A percentile compares a stretch with the other conserved stretches of the same genome.
Evolutionary conservation across 2,797 vertebrate species (phyloP).

Genomic region (Eulemur albifrons): DNA sequence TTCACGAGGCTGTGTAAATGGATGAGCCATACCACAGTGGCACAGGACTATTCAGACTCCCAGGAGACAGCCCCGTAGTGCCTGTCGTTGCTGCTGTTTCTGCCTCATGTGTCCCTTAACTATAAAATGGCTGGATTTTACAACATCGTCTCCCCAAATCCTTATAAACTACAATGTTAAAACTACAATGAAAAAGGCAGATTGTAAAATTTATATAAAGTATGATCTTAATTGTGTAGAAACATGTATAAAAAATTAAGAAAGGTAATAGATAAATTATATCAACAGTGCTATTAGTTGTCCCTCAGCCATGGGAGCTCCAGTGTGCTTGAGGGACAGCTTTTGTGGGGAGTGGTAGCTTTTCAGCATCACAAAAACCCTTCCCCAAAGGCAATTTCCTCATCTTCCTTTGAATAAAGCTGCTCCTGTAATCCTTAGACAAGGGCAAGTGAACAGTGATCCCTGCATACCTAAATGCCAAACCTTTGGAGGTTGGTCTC

Average conservation of each 20-base stretch:
- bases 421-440: not conserved
- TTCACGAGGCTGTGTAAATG: not conserved
- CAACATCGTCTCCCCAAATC: not conserved
- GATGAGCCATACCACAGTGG: not conserved
- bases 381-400: not conserved
- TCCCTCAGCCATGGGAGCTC: not conserved
- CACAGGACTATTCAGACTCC: not conserved
- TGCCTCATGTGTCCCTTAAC: not conserved
- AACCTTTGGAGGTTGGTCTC: not conserved
- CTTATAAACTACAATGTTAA: not conserved
- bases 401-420: not conserved
- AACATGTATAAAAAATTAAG: not conserved
- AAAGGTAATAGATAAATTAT: not conserved
- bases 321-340: not conserved
- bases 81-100: not conserved
- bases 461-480: not conserved
- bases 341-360: not conserved
- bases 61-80: not conserved
- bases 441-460: not conserved
- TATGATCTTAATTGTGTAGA: not conserved
- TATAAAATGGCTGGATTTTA: constrained; percentile 27
- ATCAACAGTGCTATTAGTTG: not conserved
- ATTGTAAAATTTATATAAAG: not conserved
- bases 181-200: not conserved
- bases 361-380: not conserved